Percentiles rank a stretch among this genome's conserved stretches.
Conservation (phyloP, 2,797 vertebrate genomes). For the Emys orbicularis region DNA sequence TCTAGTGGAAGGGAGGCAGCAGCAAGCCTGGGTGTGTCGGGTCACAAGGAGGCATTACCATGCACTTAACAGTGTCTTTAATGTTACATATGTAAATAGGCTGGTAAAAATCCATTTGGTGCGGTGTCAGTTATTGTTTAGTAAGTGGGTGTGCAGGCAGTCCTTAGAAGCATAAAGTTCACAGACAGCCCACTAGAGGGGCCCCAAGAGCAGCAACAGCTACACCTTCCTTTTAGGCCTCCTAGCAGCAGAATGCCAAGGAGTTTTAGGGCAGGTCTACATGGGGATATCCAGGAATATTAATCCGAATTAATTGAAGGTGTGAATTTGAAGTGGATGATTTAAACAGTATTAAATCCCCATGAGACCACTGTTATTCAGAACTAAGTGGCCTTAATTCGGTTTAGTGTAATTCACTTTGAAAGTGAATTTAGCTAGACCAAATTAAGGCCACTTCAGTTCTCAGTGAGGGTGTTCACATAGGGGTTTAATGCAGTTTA, state of each 20-base stretch:
- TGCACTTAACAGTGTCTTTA: background rate
- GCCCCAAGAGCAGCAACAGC: background rate
- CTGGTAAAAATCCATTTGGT: background rate
- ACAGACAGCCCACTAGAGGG: background rate
- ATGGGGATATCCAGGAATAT: background rate
- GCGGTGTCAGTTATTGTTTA: background rate
- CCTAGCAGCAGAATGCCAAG: background rate
- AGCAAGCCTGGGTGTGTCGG: background rate
- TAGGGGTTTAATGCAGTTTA: too few species aligned
- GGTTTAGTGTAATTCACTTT: background rate
- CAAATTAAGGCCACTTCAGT: background rate
- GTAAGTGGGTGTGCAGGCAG: background rate
- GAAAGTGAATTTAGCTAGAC: background rate
- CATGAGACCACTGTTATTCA: background rate
- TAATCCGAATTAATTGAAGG: background rate
- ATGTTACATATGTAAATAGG: background rate
- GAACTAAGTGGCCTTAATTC: background rate
- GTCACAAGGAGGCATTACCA: background rate
- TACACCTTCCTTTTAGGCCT: background rate
- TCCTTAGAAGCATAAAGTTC: background rate
- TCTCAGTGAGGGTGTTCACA: background rate
- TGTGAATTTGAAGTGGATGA: background rate
- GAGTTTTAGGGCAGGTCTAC: background rate
- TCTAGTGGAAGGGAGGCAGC: background rate
- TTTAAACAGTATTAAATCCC: background rate